A percentile compares a stretch with the other conserved stretches of the same genome.
Conservation (phyloP, 2,888 invertebrate genomes). For the Apomyelois bistriatella region DNA sequence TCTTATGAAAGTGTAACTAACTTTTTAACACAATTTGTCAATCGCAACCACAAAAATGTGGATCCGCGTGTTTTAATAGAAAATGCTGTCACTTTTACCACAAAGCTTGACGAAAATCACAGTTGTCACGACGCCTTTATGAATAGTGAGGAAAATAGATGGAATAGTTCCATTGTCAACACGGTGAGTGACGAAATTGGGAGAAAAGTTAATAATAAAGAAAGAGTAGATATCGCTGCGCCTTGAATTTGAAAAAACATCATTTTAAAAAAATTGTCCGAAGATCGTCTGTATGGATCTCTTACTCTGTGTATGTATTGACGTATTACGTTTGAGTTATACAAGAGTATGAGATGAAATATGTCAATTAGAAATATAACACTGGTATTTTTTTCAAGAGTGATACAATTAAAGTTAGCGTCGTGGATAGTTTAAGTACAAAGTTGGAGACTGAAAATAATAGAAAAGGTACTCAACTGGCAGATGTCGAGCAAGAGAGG, state of each 20-base stretch:
- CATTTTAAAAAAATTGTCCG: no score
- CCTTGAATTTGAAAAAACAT: neutral
- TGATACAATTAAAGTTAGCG: no score
- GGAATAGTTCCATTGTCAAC: conserved; percentile 30
- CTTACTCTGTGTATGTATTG: no score
- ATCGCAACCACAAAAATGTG: conserved; percentile 13
- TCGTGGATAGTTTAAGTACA: no score
- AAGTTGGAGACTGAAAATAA: no score
- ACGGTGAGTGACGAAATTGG: conserved; percentile 16
- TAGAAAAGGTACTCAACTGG: no score
- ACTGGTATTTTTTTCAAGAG: no score
- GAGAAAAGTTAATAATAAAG: neutral
- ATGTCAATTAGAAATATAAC: no score
- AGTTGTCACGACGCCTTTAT: conserved; percentile 50
- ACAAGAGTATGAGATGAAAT: no score
- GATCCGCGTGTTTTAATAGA: conserved; percentile 12
- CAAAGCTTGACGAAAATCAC: conserved; percentile 35
- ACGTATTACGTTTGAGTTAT: no score
- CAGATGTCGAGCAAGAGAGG: no score
- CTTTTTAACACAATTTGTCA: neutral
- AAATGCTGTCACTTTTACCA: conserved; percentile 19
- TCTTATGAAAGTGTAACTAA: conserved; percentile 2
- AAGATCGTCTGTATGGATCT: no score
- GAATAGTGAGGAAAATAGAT: conserved; percentile 36
- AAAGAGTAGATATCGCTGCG: neutral